A percentile compares a stretch with the other conserved stretches of the same genome.
These are phyloP conservation scores for Chrysochloris asiatica DNA, from an alignment of 2,113 vertebrate genomes.

Conservation along the genomic window DNA sequence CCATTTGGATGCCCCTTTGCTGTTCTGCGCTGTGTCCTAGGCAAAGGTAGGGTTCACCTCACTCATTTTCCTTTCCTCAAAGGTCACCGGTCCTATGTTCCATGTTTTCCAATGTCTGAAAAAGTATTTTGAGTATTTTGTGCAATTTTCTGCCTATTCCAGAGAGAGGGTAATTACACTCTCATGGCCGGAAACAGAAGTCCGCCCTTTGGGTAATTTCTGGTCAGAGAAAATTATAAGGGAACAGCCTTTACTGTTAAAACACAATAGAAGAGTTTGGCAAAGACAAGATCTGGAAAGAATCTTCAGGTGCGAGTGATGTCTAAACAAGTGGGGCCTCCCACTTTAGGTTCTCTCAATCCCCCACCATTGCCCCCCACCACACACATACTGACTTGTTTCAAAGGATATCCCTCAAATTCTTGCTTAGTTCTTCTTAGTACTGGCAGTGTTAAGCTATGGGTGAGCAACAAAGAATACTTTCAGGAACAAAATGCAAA, in stretches of 20 bases:
- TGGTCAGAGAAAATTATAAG: neutral
- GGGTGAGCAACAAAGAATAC: neutral
- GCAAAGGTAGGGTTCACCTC: neutral
- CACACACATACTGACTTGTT: neutral
- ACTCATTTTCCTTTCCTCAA: neutral
- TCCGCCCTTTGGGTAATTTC: neutral
- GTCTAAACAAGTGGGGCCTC: neutral
- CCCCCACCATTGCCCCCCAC: fast-evolving
- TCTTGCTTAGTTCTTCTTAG: neutral
- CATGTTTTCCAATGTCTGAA: neutral
- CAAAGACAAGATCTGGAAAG: neutral
- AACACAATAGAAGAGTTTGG: neutral
- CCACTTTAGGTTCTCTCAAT: fast-evolving
- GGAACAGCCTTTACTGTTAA: neutral
- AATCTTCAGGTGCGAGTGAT: neutral
- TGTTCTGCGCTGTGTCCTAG: neutral
- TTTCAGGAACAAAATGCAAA: neutral
- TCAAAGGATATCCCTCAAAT: neutral
- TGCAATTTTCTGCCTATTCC: neutral
- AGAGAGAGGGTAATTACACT: neutral
- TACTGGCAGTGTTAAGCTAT: neutral
- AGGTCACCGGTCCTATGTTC: neutral
- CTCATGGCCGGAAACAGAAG: neutral
- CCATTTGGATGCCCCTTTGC: neutral
- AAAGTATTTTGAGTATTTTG: neutral